Conservation (phyloP, 2,113 vertebrate genomes). For the Nannobrachium achirus region DNA sequence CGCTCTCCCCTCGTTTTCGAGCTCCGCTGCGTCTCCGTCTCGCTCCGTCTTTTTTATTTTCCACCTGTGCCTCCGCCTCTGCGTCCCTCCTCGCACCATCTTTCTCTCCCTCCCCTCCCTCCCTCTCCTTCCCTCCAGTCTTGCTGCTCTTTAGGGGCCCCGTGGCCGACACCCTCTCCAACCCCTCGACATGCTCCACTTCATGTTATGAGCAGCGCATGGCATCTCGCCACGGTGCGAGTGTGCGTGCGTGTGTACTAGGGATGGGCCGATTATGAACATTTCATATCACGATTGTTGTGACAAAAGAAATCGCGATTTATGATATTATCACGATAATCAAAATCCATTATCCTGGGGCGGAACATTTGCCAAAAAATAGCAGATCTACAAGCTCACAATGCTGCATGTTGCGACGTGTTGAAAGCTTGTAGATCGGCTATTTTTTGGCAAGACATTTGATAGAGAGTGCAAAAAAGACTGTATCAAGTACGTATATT, state of each 20-base stretch:
- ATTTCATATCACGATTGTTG: no score
- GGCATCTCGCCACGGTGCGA: slow-evolving; percentile 47
- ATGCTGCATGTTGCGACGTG: no score
- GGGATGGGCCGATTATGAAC: no score
- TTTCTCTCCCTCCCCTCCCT: slow-evolving; percentile 16
- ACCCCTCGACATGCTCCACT: slow-evolving; percentile 78
- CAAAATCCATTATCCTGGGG: no score
- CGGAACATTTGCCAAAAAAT: no score
- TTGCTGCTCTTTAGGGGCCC: slow-evolving; percentile 55
- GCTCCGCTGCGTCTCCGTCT: slow-evolving; percentile 14
- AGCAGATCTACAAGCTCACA: no score
- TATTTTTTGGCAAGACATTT: no score
- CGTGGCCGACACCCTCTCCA: slow-evolving; percentile 66
- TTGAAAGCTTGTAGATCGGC: no score
- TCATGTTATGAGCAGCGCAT: slow-evolving; percentile 72
- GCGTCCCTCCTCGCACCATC: slow-evolving; percentile 21
- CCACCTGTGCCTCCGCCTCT: background rate
- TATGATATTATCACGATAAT: no score
- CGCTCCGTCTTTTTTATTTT: slow-evolving; percentile 17
- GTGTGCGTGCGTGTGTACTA: slow-evolving; percentile 18
- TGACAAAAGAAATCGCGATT: no score
- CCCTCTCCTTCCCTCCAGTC: slow-evolving; percentile 38
- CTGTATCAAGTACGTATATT: no score
- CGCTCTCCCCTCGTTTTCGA: slow-evolving; percentile 21
- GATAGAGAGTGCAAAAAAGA: no score